A percentile compares a stretch with the other conserved stretches of the same genome.
Evolutionary conservation across 2,797 vertebrate genomes (phyloP).

Genomic region (Chelonia mydas): DNA sequence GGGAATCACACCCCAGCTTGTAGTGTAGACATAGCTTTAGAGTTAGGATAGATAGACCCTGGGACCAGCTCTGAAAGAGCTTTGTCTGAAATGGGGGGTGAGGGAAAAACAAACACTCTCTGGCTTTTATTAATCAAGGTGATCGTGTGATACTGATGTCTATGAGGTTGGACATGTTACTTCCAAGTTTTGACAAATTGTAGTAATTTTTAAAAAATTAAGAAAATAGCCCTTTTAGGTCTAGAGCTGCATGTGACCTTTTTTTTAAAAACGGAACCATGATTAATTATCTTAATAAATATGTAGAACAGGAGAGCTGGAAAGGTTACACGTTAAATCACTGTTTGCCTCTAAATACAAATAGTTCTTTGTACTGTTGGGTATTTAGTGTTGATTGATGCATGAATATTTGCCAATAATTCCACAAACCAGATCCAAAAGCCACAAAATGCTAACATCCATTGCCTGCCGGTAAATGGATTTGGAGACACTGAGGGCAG

Average conservation of each 20-base stretch:
- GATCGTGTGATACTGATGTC: neutral
- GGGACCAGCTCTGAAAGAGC: neutral
- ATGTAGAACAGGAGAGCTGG: conserved; percentile 50
- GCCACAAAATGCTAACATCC: conserved; percentile 34
- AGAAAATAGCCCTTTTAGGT: conserved; percentile 27
- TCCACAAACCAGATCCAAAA: conserved; percentile 53
- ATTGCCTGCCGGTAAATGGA: conserved; percentile 32
- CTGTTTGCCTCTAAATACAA: conserved; percentile 62
- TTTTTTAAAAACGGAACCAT: neutral
- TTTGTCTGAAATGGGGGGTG: neutral
- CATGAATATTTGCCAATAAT: conserved; percentile 69
- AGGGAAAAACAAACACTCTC: neutral
- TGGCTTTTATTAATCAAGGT: neutral
- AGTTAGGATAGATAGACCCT: neutral
- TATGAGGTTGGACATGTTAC: neutral
- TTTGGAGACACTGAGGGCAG: conserved; percentile 52
- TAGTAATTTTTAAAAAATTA: neutral
- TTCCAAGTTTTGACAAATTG: conserved; percentile 31
- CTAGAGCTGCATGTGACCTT: conserved; percentile 51
- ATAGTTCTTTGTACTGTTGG: conserved; percentile 23
- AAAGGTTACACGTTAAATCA: conserved; percentile 61
- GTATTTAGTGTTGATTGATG: conserved; percentile 28
- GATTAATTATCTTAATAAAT: conserved; percentile 69
- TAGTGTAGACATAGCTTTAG: neutral
- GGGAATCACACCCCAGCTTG: neutral